Evolutionary conservation across 2,797 vertebrate genomes (phyloP).

Genomic region (Sebastes matsubarae): DNA sequence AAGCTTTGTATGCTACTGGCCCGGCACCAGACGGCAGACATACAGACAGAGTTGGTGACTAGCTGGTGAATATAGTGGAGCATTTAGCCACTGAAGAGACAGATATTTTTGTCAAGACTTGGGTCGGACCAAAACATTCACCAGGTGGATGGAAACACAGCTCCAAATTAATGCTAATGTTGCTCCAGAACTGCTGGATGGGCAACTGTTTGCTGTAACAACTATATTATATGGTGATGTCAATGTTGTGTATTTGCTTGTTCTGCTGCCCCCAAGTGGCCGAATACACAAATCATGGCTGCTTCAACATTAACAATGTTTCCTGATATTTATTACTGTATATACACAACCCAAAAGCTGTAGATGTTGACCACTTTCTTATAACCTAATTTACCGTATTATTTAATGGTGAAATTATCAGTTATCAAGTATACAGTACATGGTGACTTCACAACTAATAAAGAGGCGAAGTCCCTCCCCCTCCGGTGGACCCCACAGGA

Average conservation of each 20-base stretch:
- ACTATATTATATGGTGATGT: background rate
- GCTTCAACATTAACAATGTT: background rate
- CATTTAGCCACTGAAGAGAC: background rate
- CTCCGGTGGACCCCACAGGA: background rate
- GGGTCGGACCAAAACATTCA: background rate
- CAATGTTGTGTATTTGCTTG: background rate
- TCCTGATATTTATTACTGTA: background rate
- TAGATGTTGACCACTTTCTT: background rate
- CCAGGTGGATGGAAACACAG: background rate
- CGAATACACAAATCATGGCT: background rate
- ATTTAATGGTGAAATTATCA: background rate
- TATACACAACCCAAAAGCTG: background rate
- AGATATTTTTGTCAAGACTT: background rate
- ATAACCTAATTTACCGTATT: background rate
- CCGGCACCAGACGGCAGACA: background rate
- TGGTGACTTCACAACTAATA: background rate
- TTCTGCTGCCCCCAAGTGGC: constrained; percentile 41
- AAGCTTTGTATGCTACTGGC: background rate
- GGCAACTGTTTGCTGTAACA: background rate
- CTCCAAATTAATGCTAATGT: background rate
- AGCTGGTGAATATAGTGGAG: background rate
- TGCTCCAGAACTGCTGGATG: background rate
- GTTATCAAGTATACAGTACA: too few species aligned
- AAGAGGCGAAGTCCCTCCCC: background rate
- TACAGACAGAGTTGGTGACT: background rate